Percentiles rank a stretch among this genome's conserved stretches.
phyloP scores from a whole-genome alignment of 2,113 vertebrate species.

The Abramis brama region DNA sequence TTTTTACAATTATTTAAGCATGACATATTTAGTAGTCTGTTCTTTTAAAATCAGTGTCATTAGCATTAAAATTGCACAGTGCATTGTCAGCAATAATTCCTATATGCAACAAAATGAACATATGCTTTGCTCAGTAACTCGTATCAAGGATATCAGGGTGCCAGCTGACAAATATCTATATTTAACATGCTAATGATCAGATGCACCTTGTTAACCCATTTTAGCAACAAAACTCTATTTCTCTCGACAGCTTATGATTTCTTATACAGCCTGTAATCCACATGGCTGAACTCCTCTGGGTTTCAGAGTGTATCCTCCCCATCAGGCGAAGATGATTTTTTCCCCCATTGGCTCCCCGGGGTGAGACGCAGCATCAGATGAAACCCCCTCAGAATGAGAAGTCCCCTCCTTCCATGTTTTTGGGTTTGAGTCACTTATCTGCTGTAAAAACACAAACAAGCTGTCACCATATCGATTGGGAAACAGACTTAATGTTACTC shows the following conservation, averaged over 20 bases:
- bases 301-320: neutral
- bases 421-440: conserved; percentile 67
- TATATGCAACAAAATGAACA: neutral
- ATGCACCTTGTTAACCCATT: neutral
- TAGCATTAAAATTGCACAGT: neutral
- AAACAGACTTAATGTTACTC: neutral
- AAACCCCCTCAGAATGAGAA: conserved; percentile 62
- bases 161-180: neutral
- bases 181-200: neutral
- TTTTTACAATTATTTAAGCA: neutral
- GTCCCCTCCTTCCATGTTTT: conserved; percentile 65
- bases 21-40: neutral
- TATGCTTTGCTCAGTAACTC: neutral
- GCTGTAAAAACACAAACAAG: conserved; percentile 61
- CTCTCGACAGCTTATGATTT: conserved; percentile 18
- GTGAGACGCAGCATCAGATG: conserved; percentile 37
- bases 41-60: neutral
- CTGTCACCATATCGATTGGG: neutral
- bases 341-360: neutral
- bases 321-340: conserved; percentile 18
- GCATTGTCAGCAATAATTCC: neutral
- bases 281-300: conserved; percentile 10
- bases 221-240: neutral
- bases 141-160: neutral
- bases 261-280: neutral